These are phyloP conservation scores for Saccopteryx leptura DNA, from an alignment of 2,113 vertebrate species.

Conservation along the genomic window DNA sequence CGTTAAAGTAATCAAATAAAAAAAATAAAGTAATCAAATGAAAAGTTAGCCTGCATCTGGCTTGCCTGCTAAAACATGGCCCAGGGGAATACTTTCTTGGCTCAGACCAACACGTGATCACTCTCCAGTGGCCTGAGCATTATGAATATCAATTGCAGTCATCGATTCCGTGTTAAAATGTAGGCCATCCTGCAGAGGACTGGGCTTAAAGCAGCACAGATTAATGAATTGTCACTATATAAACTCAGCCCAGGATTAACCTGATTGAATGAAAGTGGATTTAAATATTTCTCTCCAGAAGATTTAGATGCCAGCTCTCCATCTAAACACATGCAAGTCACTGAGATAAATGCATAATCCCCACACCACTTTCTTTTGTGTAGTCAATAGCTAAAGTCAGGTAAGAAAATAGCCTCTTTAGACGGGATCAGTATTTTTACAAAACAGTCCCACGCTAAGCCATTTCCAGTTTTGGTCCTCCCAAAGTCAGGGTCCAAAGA, in stretches of 20 bases:
- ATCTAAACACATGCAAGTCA: neutral
- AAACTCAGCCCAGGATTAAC: slow-evolving; percentile 65
- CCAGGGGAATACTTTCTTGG: neutral
- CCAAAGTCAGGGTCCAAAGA: neutral
- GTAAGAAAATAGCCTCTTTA: neutral
- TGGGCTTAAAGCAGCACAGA: slow-evolving; percentile 15
- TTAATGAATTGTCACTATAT: slow-evolving; percentile 41
- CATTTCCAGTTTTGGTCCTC: neutral
- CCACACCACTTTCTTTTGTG: neutral
- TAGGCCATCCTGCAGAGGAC: slow-evolving; percentile 18
- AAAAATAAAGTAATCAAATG: neutral
- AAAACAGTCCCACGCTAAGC: neutral
- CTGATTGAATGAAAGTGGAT: slow-evolving; percentile 40
- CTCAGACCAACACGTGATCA: neutral
- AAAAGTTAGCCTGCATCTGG: slow-evolving; percentile 17
- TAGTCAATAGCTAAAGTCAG: neutral
- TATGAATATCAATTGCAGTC: slow-evolving; percentile 37
- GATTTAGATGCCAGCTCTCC: neutral
- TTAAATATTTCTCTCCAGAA: slow-evolving; percentile 58
- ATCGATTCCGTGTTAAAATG: slow-evolving; percentile 65
- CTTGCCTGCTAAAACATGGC: neutral
- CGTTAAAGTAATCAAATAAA: slow-evolving; percentile 30
- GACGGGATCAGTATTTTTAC: neutral
- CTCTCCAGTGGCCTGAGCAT: neutral
- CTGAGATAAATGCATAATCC: neutral